Conservation (phyloP, 2,888 invertebrate genomes). For the Cremastobaeus sp. region DNA sequence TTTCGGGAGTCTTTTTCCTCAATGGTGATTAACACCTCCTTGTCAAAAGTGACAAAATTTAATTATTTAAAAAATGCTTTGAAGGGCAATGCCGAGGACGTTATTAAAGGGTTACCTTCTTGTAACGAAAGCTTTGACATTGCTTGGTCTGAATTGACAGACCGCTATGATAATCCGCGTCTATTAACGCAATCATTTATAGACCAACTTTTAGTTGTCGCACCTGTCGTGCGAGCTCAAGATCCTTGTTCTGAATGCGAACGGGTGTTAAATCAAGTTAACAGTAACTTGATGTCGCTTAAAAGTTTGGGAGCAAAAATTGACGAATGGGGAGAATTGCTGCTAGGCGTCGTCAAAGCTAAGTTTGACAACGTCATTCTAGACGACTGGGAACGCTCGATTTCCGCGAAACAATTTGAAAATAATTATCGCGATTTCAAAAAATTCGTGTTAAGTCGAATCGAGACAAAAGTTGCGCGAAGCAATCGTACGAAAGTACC, state of each 20-base stretch:
- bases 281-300: not conserved
- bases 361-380: not conserved
- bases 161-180: conserved; percentile 9
- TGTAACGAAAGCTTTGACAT: not conserved
- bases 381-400: not conserved
- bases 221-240: not conserved
- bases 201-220: not conserved
- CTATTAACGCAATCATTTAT: not conserved
- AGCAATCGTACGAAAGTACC: no score
- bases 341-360: not conserved
- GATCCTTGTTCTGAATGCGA: conserved; percentile 1
- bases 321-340: not conserved
- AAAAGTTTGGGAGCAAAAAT: not conserved
- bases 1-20: not conserved
- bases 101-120: not conserved
- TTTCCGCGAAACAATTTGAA: not conserved
- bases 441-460: not conserved
- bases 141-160: conserved; percentile 6
- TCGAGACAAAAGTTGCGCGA: not conserved
- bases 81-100: not conserved
- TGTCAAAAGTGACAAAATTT: no score
- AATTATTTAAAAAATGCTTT: no score
- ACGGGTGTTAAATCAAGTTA: not conserved
- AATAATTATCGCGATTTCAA: not conserved
- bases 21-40: not conserved